Percentiles rank a stretch among this genome's conserved stretches.
Conservation (phyloP, 2,113 vertebrate genomes). For the Urocynchramus pylzowi region DNA sequence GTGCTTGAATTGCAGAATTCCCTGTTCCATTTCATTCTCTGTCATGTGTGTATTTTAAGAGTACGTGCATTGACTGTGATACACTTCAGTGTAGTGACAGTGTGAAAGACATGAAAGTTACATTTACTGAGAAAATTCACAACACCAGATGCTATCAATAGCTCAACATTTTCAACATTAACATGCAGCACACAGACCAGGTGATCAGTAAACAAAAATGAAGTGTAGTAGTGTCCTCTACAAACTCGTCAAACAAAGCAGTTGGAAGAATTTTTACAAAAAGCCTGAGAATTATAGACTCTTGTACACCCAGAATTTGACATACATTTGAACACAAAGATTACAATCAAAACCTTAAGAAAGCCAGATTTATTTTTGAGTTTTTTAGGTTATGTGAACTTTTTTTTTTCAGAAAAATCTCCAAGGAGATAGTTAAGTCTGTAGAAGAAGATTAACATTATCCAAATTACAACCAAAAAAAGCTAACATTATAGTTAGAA, state of each 20-base stretch:
- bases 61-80: conserved; percentile 37
- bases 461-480: background rate
- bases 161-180: background rate
- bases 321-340: background rate
- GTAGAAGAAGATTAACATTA: background rate
- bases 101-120: background rate
- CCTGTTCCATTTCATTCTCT: background rate
- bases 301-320: background rate
- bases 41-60: conserved; percentile 45
- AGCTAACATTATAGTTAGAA: background rate
- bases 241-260: background rate
- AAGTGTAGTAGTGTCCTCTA: background rate
- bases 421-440: background rate
- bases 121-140: background rate
- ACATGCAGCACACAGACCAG: conserved; percentile 48
- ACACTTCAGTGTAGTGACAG: conserved; percentile 28
- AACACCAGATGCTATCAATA: background rate
- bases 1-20: conserved; percentile 59
- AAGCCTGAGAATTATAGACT: background rate
- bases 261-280: background rate
- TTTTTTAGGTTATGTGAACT: background rate
- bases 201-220: background rate
- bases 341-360: background rate
- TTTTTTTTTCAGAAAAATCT: background rate
- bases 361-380: background rate